phyloP scores from a whole-genome alignment of 2,888 invertebrate species.

The Hyposoter dolosus region DNA sequence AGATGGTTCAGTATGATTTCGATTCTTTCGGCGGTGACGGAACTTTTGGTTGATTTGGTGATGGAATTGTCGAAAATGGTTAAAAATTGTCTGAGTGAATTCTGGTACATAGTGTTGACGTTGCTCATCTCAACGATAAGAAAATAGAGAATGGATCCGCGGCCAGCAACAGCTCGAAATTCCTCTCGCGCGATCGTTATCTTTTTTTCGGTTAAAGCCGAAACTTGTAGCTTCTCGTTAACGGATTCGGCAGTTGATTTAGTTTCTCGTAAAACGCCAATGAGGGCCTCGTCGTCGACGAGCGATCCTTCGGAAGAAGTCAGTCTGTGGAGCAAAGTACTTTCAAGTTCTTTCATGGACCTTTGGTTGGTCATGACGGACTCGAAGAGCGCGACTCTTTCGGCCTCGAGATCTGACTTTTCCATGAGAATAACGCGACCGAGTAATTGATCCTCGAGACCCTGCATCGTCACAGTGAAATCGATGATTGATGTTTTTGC shows the following conservation, averaged over 20 bases:
- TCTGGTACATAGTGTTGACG: constrained; percentile 98
- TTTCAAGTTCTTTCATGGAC: constrained; percentile 98
- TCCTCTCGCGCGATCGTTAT: constrained; percentile 97
- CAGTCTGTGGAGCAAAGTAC: constrained; percentile 94
- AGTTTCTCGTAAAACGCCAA: constrained; percentile 94
- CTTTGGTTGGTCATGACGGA: constrained; percentile 98
- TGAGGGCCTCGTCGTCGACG: constrained; percentile 98
- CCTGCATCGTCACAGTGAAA: constrained; percentile 98
- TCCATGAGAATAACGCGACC: constrained; percentile 98
- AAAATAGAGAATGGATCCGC: constrained; percentile 97
- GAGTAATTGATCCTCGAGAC: constrained; percentile 96
- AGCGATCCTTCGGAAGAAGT: constrained; percentile 97
- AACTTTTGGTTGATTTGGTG: constrained; percentile 94
- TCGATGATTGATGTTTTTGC: constrained; percentile 99
- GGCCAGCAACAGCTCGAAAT: constrained; percentile 96
- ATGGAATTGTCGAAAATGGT: constrained; percentile 97
- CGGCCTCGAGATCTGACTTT: constrained; percentile 97
- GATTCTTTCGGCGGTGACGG: constrained; percentile 94
- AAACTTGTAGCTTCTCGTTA: constrained; percentile 95
- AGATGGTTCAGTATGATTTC: constrained; percentile 95
- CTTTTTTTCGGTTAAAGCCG: constrained; percentile 97
- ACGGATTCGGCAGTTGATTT: constrained; percentile 96
- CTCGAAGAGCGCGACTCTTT: constrained; percentile 96
- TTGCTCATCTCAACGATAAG: constrained; percentile 98
- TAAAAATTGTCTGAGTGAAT: constrained; percentile 96